Base-by-base conservation (phyloP, 2,113 vertebrate genomes). In the Scytalopus superciliaris region DNA sequence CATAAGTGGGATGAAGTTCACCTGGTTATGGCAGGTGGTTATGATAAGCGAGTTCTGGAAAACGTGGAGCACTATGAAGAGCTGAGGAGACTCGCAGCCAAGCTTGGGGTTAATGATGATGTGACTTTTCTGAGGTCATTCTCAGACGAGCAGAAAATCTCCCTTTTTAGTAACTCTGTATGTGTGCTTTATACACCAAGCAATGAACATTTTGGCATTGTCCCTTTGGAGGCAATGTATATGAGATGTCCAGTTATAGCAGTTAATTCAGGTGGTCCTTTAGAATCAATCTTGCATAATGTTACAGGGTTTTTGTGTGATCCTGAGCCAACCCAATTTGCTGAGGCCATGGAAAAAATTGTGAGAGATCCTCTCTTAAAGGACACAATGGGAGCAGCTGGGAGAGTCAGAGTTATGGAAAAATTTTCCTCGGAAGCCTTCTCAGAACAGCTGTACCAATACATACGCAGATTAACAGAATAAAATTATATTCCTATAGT, bases 161-260 rank as follows among this genome's bases (percentile, higher is more conserved):
- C 98, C 7, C 98, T 99, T 89, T 98, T 99, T 45, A 98, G 62
- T 10, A 97, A 96, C 72, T 98, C 98, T 72, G 53, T 97, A 0
- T 99, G 98, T 16, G 99, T 99, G 80, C 98, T 99, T 31, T 99
- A 99, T 91, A 99, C 99, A 25, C 99, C 99, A 5, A 99, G 98
- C 97, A 98, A 99, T 55, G 99, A 99, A 93, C 99, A 99, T 94
- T 99, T 99, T 39, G 99, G 99, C 87, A 99, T 99, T 17, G 99
- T 99, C 67, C 99, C 99, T 4, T 84, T 99, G 39, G 99, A 99
- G 88, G 99, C 99, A 90, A 99, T 99, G 99, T 99, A 99, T 88
- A 98, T 98, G 97, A 97, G 97, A 74, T 99, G 99, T 92, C 99
- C 99, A 0, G 99, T 99, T 93, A 97, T 99, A 40, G 99, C 99